These are phyloP conservation scores for Argopecten irradians DNA, from an alignment of 1,140 invertebrate species.

Conservation along the genomic window DNA sequence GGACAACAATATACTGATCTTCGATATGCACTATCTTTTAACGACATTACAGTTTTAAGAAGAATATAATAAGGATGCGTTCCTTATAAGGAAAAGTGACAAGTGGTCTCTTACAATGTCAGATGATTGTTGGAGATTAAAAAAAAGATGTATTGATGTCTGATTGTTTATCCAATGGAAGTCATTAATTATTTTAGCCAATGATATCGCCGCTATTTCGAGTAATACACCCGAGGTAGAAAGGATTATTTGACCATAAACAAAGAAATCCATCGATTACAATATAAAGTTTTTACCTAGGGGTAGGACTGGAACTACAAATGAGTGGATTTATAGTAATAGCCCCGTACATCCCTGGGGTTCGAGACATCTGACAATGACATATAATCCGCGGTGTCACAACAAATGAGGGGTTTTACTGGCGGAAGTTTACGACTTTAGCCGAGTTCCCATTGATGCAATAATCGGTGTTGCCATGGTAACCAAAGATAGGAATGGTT, in stretches of 20 bases:
- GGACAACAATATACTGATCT: no score
- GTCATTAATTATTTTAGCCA: not conserved
- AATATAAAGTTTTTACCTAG: not conserved
- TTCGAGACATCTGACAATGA: not conserved
- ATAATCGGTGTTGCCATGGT: no score
- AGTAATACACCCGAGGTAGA: not conserved
- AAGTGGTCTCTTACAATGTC: no score
- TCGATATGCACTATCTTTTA: no score
- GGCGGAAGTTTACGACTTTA: not conserved
- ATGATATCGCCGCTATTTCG: not conserved
- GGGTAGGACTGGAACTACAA: not conserved
- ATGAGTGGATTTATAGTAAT: not conserved
- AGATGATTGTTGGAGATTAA: no score
- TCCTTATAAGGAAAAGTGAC: no score
- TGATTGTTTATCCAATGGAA: not conserved
- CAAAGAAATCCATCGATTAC: not conserved
- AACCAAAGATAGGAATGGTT: no score
- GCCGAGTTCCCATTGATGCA: no score
- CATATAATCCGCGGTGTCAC: no score
- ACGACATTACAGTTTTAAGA: no score
- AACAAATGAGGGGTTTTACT: not conserved
- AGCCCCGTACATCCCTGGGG: not conserved
- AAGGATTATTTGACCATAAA: conserved; percentile 3
- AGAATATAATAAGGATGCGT: no score
- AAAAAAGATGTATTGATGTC: no score